Evolutionary conservation across 2,888 invertebrate genomes (phyloP).

Genomic region (Erebia aethiops): DNA sequence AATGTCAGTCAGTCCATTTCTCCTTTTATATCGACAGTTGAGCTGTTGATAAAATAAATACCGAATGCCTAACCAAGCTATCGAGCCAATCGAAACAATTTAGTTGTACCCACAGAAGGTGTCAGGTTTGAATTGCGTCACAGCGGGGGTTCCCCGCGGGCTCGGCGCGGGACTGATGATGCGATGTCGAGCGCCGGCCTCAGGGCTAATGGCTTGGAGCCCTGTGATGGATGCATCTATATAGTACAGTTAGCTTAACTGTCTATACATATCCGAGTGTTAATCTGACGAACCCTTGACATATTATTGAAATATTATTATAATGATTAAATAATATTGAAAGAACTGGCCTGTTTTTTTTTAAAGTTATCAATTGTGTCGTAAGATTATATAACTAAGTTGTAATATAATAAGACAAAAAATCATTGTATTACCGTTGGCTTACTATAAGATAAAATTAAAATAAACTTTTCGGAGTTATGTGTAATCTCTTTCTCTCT

Average conservation of each 20-base stretch:
- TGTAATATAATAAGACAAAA: no score
- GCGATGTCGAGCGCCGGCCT: not conserved
- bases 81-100: conserved; percentile 7
- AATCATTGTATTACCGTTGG: no score
- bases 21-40: no score
- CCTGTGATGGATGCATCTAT: conserved; percentile 17
- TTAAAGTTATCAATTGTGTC: no score
- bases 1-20: no score
- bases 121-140: conserved; percentile 26
- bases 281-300: not conserved
- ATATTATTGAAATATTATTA: no score
- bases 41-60: not conserved
- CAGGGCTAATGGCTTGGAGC: conserved; percentile 4
- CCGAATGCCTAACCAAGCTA: not conserved
- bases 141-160: conserved; percentile 19
- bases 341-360: no score
- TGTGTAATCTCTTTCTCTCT: no score
- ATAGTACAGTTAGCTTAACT: not conserved
- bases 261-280: not conserved
- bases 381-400: no score
- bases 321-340: no score
- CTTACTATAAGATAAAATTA: no score
- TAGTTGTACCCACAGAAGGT: conserved; percentile 12
- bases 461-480: no score
- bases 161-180: conserved; percentile 17